Conservation (phyloP, 2,888 invertebrate genomes). For the Lacanobia wlatinum region DNA sequence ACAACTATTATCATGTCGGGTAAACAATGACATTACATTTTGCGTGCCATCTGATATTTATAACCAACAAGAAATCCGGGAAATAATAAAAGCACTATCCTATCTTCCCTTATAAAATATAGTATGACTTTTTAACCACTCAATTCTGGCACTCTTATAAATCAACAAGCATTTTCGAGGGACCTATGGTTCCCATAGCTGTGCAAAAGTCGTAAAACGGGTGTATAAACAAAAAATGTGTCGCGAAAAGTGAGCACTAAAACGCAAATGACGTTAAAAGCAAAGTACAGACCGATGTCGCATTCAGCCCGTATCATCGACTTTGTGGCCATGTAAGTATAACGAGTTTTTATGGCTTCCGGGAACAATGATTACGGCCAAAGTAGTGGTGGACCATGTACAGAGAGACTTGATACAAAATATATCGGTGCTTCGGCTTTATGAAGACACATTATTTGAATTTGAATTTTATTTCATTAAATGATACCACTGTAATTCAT, state of each 20-base stretch:
- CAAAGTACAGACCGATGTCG: constrained; percentile 34
- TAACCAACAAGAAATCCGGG: background rate
- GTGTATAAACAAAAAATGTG: constrained; percentile 59
- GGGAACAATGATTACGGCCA: background rate
- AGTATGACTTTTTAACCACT: constrained; percentile 17
- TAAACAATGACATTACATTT: background rate
- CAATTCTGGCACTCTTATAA: constrained; percentile 37
- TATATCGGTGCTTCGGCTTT: too few species aligned
- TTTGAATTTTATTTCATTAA: too few species aligned
- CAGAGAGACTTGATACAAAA: too few species aligned
- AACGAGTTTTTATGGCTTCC: constrained; percentile 18
- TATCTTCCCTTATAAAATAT: constrained; percentile 9
- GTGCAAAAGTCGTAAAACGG: constrained; percentile 47
- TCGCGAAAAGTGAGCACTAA: constrained; percentile 52
- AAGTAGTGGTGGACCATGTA: constrained; percentile 16
- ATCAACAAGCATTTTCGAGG: constrained; percentile 21
- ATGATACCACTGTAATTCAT: too few species aligned
- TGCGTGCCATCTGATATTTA: background rate
- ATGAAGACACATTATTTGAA: too few species aligned
- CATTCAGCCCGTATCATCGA: constrained; percentile 21
- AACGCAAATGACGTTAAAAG: constrained; percentile 61
- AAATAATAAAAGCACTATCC: constrained; percentile 9
- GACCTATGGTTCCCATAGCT: constrained; percentile 35
- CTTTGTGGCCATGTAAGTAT: background rate
- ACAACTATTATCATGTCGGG: background rate